A percentile compares a stretch with the other conserved stretches of the same genome.
phyloP scores from a whole-genome alignment of 2,113 vertebrate genomes.

The Oryzias javanicus region DNA sequence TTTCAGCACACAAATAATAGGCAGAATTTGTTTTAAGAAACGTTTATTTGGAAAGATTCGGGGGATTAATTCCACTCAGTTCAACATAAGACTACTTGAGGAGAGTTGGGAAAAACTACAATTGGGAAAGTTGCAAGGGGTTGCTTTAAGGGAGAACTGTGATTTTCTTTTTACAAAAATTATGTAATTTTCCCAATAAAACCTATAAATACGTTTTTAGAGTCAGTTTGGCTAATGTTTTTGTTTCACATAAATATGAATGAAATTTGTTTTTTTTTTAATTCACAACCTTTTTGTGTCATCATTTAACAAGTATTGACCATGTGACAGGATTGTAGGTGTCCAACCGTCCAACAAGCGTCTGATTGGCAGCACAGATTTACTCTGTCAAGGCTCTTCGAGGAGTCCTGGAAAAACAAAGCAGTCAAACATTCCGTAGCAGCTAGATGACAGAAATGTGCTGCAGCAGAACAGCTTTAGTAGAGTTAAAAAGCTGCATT shows the following conservation, averaged over 20 bases:
- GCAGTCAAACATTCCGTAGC: slow-evolving; percentile 60
- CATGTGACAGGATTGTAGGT: neutral
- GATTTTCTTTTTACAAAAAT: too few relatives aligned
- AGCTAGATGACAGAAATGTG: slow-evolving; percentile 46
- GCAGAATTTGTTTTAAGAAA: neutral
- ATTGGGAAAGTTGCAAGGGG: too few relatives aligned
- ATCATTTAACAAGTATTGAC: neutral
- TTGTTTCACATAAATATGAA: neutral
- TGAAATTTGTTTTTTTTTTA: neutral
- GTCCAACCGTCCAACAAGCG: neutral
- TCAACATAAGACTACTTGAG: neutral
- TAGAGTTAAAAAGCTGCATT: slow-evolving; percentile 25
- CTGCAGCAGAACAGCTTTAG: slow-evolving; percentile 14
- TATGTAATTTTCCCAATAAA: too few relatives aligned
- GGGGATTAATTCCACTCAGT: neutral
- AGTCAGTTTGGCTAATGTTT: neutral
- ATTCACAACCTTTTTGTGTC: too few relatives aligned
- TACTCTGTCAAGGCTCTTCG: slow-evolving; percentile 31
- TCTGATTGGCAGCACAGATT: neutral
- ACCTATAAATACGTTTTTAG: too few relatives aligned
- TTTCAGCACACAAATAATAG: slow-evolving; percentile 1
- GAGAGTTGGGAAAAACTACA: too few relatives aligned
- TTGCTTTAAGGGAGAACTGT: too few relatives aligned
- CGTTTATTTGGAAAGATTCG: neutral
- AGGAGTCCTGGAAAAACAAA: slow-evolving; percentile 44